These are phyloP conservation scores for Trissolcus brochymenae DNA, from an alignment of 2,888 invertebrate species.

Conservation along the genomic window DNA sequence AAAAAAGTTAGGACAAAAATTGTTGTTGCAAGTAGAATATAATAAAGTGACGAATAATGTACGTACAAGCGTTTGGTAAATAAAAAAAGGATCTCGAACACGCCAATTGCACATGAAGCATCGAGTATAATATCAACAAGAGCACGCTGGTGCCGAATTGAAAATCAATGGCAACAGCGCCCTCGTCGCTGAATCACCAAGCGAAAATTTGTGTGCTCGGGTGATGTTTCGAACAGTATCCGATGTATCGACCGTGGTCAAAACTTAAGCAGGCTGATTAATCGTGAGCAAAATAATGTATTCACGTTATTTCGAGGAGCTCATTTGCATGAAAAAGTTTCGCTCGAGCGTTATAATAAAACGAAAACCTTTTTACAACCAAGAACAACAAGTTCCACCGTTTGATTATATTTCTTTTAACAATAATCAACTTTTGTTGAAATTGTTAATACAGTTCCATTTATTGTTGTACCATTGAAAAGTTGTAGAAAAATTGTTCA, in stretches of 20 bases:
- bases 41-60: not conserved
- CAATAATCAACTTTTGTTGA: too few species aligned
- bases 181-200: slow-evolving; percentile 14
- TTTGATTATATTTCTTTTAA: too few species aligned
- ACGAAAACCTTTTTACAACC: not conserved
- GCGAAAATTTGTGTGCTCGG: slow-evolving; percentile 27
- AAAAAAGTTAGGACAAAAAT: too few species aligned
- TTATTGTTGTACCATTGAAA: too few species aligned
- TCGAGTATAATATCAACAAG: slow-evolving; percentile 46
- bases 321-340: slow-evolving; percentile 22
- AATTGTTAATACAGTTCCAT: too few species aligned
- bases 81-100: slow-evolving; percentile 23
- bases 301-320: slow-evolving; percentile 15
- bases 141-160: slow-evolving; percentile 28
- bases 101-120: slow-evolving; percentile 32
- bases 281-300: slow-evolving; percentile 25
- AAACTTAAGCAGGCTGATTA: slow-evolving; percentile 18
- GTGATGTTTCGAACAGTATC: slow-evolving; percentile 30
- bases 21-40: too few species aligned
- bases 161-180: slow-evolving; percentile 44
- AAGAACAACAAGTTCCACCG: not conserved
- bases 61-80: slow-evolving; percentile 32
- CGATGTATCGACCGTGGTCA: slow-evolving; percentile 20
- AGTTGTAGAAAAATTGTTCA: too few species aligned
- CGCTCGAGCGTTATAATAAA: slow-evolving; percentile 4